Evolutionary conservation across 1,140 invertebrate genomes (phyloP), one percentile per base, ranked within the genome.

Genomic region (Caligus rogercresseyi): DNA sequence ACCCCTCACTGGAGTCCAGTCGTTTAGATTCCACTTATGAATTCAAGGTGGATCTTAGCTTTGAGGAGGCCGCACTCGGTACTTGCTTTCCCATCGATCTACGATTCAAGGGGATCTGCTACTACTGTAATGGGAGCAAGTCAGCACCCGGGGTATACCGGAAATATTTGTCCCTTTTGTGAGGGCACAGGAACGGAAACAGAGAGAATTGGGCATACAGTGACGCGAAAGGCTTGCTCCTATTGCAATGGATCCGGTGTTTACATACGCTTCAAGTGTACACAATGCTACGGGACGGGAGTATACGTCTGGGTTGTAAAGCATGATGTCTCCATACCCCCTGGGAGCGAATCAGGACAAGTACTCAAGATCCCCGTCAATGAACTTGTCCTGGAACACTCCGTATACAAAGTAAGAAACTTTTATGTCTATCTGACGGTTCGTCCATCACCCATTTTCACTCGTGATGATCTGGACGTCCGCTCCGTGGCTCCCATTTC

Each of bases 111-210:
- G 51, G 24, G 4, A 62, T 54, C 54, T 62, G 60, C 43, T 14
- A 13, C 1, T 31, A 62, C 4, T 62, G 60, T 24, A 3, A 16
- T 15, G 60, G 60, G 4, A 21, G n/a, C 21, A 16, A 26, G 21
- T 20, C 31, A 7, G 60, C 24, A 4, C 60, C 19, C 4, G n/a
- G 60, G 60, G 15, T 62, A n/a, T 25, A 54, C 26, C 15, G 52
- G 52, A 53, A 55, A 55, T 23, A 20, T 55, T 13, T 63, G 61
- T 25, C 52, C 54, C 13, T 63, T 3, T 25, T 63, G 61, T 56
- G 61, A 63, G 19, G 61, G 61, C 21, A 63, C 61, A 18, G 61
- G 61, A 14, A 53, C 14, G n/a, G 61, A 63, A 24, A 63, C 61
- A 4, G 53, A 58, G 15, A 63, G 52, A 25, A 55, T 53, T 24